Base-by-base conservation (phyloP, 2,888 invertebrate genomes). In the Tubulanus polymorphus region DNA sequence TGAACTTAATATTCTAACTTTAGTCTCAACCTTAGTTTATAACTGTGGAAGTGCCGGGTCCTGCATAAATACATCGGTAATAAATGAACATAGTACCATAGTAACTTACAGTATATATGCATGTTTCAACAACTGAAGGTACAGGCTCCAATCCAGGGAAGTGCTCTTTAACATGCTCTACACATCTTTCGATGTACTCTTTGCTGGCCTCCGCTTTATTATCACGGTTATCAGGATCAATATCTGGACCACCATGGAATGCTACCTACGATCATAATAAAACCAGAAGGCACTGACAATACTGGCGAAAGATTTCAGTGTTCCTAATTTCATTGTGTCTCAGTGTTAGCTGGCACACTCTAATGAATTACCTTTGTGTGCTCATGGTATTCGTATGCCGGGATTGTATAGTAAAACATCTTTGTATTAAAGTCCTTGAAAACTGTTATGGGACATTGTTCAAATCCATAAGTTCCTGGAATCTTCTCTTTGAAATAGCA, bases 331-430 rank as follows among this genome's bases (percentile, higher is more conserved):
- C n/a, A n/a, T n/a, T n/a, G n/a, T n/a, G n/a, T n/a, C n/a, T n/a
- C n/a, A n/a, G n/a, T n/a, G n/a, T n/a, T n/a, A n/a, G n/a, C n/a
- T n/a, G n/a, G n/a, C n/a, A n/a, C n/a, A n/a, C n/a, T n/a, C n/a
- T n/a, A n/a, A n/a, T n/a, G n/a, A n/a, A n/a, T 60, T 54, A 78
- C 77, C 70, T 79, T 79, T 12, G 73, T 64, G 28, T 71, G 62
- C 0, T 72, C 73, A 1, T 73, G 75, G 54, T 77, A 78, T 54
- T 79, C 79, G 3, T 67, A 51, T 8, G 68, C 61, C 1, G 77
- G 76, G 8, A 76, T 53, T 2, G 71, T 72, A 45, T 74, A 75
- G 0, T 69, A 55, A 48, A 53, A 26, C 2, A 35, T 18, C 3
- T 25, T 45, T 10, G 10, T n/a, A 12, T 12, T n/a, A n/a, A n/a